Base-by-base conservation (phyloP, 2,888 invertebrate species). In the Asteroscopus sphinx region DNA sequence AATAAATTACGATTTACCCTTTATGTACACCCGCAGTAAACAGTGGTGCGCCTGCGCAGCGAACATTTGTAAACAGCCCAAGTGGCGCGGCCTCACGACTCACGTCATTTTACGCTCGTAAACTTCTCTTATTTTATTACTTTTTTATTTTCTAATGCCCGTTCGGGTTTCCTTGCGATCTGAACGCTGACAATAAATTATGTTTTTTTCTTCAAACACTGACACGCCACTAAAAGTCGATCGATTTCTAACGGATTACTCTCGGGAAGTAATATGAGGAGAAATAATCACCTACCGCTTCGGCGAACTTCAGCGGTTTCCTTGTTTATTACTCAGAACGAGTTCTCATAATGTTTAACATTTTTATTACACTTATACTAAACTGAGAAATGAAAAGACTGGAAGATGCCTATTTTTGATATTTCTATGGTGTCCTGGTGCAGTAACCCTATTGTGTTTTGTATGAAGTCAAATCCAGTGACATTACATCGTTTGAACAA, bases 201-300 rank as follows among this genome's bases (percentile, higher is more conserved):
- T 91, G 82, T 83, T 90, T 91, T 91, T 93, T 84, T 84, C 81
- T 92, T 92, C 87, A 90, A 93, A 92, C 89, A 87, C 92, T 93
- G 93, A 94, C 93, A 93, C 91, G 93, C 86, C 89, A 92, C 90
- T 93, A 93, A 93, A 93, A 90, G 83, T 86, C 89, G 92, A 93
- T 93, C 92, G 93, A 93, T 94, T 93, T 92, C 93, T 91, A 93
- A 94, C 93, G 93, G 93, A 94, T 93, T 92, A 90, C 90, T 87
- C 86, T 85, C 87, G 85, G 85, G 89, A 91, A 91, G 89, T 90
- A 88, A 91, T 91, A 88, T 87, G 92, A 90, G 89, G 74, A 82
- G 86, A 80, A 87, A 88, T 93, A 92, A 93, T 93, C 88, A 89
- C 86, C 80, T 81, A 80, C 79, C 78, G 82, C 80, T 94, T 93